Evolutionary conservation across 2,888 invertebrate species (phyloP), one percentile per base, ranked within the genome.

Genomic region (Bursaphelenchus okinawaensis): DNA sequence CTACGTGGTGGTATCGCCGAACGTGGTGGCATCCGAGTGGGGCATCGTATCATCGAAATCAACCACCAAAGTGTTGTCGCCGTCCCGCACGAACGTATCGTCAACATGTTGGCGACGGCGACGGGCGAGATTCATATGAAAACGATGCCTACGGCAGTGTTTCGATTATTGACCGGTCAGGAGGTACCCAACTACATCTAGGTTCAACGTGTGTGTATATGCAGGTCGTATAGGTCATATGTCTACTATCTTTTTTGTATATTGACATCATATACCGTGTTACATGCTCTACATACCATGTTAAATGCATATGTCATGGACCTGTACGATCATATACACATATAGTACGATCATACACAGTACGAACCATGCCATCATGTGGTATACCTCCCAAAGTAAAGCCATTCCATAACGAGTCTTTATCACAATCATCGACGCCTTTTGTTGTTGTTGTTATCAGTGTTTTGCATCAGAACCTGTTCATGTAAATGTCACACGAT

Each of bases 51-150:
- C 84, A 99, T 99, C 82, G 98, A 99, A 88, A 98, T 98, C 83
- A 98, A 98, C 87, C 69, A 68, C 26, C 60, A 65, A 56, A 69
- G 95, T 86, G 96, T 98, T 62, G 98, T 99, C 62, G 98, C 98
- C 71, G 96, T 98, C 72, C 94, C 96, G 73, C 98, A 99, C 87
- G 98, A 99, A 85, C 91, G 93, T 84, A 98, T 99, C 84, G 98
- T 99, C 83, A 95, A 95, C 87, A 88, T 98, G 84, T 88, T 99
- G 77, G 96, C 98, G 74, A 96, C 95, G 65, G 96, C 96, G 68
- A 94, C 98, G 69, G 98, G 98, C 81, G 98, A 98, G 94, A 98
- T 98, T 81, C 88, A 95, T 81, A 98, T 98, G 96, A 98, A 98
- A 87, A 98, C 98, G 68, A 98, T 99, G 98, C 98, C 98, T 80